These are phyloP conservation scores for Schizaphis graminum DNA, from an alignment of 2,888 invertebrate genomes.

Conservation along the genomic window DNA sequence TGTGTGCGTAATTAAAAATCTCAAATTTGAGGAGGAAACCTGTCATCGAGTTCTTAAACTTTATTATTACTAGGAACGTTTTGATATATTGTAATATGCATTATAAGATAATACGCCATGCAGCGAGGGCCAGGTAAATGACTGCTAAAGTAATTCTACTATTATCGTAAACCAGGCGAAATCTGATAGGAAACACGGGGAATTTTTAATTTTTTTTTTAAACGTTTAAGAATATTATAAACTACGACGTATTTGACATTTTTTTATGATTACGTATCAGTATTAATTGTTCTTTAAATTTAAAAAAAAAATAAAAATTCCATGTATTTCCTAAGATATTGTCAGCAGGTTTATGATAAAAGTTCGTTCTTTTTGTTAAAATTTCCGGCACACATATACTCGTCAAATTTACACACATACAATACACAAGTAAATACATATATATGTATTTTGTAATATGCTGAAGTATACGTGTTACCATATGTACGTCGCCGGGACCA, in stretches of 20 bases:
- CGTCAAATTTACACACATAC: neutral
- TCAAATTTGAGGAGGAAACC: neutral
- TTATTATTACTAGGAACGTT: neutral
- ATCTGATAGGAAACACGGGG: conserved; percentile 8
- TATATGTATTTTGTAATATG: neutral
- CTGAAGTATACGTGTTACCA: neutral
- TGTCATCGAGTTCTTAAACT: neutral
- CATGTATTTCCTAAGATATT: neutral
- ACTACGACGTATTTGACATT: neutral
- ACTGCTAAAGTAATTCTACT: neutral
- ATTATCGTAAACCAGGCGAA: neutral
- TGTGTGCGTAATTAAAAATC: neutral
- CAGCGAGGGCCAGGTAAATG: neutral
- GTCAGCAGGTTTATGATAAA: neutral
- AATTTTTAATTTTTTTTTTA: neutral
- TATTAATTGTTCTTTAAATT: neutral
- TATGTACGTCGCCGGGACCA: neutral
- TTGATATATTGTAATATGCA: neutral
- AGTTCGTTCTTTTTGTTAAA: neutral
- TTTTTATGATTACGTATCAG: neutral
- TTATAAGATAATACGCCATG: neutral
- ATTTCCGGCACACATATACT: neutral
- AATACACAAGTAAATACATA: neutral
- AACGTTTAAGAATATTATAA: neutral
- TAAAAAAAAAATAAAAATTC: neutral